Evolutionary conservation across 64 coral and sea anemone species (phyloP), one percentile per base, ranked within the genome.

Genomic region (Montipora foliosa): DNA sequence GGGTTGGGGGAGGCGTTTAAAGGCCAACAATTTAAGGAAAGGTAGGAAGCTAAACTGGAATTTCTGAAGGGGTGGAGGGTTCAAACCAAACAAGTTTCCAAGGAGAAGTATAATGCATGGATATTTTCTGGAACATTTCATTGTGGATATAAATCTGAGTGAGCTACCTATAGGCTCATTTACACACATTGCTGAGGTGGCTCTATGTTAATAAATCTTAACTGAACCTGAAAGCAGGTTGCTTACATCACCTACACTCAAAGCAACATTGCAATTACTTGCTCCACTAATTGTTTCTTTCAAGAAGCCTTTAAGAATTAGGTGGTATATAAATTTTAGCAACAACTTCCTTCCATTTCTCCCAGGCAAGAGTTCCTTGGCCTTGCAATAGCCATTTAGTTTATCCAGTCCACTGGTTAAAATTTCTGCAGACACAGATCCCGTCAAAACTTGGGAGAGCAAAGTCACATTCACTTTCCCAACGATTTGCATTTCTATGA

Each of bases 281-380:
- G 78, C 47, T 55, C 47, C 78, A 80, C 45, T 21, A 17, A 47
- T 80, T 47, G 19, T 80, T 21, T 80, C 78, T 80, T 53, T 80
- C 13, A 80, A 21, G 52, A 80, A 80, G 51, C 78, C 78, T 51
- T 80, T 53, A 13, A 80, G 78, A 16, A 29, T 29, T 29, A 29
- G 25, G 25, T 29, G 25, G 25, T 29, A 29, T 29, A 29, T 29
- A 49, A 80, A 80, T 49, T 49, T 80, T 13, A 80, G 19, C 52
- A 80, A 80, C 78, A 49, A 10, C 53, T 80, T 80, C 52, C 78
- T 80, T 48, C 46, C 53, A 55, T 80, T 80, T 80, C 78, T 80
- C 5, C 78, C 78, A 5, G 14, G 45, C 46, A 80, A 49, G 16
- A 80, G 46, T 53, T 50, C 53, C 14, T 80, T 80, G 19, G 45